Base-by-base conservation (phyloP, 1,140 invertebrate genomes). In the Tetramorium simillimum region DNA sequence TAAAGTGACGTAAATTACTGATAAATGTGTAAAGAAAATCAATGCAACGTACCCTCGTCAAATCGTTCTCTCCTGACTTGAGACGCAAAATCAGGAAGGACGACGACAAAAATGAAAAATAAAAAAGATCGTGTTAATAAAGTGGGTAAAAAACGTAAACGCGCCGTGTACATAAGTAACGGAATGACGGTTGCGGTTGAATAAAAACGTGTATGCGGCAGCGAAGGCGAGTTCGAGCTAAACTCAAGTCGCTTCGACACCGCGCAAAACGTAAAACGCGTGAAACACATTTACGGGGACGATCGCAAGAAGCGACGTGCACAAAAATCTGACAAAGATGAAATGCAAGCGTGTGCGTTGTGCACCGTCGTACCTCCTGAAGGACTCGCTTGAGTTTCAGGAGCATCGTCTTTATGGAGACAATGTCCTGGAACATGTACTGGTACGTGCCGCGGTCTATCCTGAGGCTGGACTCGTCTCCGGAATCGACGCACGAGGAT, bases 391-490 rank as follows among this genome's bases (percentile, higher is more conserved):
- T 97, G 14, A 98, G 96, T 94, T 97, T 97, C 86, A 97, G 94
- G 77, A 98, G 96, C 96, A 97, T 96, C 33, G 97, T 97, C 95
- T 98, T 98, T 86, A 98, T 97, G 88, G 96, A 96, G 91, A 97
- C 97, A 85, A 98, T 96, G 92, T 98, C 97, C 94, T 98, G 97
- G 90, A 96, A 96, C 94, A 97, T 96, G 69, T 96, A 96, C 76
- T 97, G 96, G 82, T 97, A 97, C 43, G 96, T 96, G 16, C 96
- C 96, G 76, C 96, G 94, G 88, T 97, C 97, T 53, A 97, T 89
- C 75, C 95, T 95, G 6, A 96, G 92, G 77, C 94, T 95, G 9
- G 93, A 94, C 81, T 96, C 95, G 69, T 97, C 96, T 76, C 96
- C 96, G 18, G 96, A 96, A 91, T 96, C 95, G 69, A 95, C 84